Evolutionary conservation across 1,140 invertebrate species (phyloP), one percentile per base, ranked within the genome.

Genomic region (Drosophila jambulina): DNA sequence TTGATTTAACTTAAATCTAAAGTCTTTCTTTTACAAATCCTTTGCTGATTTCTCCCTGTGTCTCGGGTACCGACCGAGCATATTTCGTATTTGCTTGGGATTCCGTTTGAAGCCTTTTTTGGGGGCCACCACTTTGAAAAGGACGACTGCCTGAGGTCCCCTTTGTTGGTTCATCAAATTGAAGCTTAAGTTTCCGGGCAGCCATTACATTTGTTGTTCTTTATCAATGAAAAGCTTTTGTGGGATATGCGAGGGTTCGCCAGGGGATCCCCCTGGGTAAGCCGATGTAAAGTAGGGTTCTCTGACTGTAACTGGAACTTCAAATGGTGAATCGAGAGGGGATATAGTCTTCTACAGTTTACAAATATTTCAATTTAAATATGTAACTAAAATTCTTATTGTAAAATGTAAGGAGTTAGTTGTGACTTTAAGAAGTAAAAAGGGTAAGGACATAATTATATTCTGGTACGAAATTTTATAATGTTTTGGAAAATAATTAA

Each of bases 81-180:
- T 69, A 56, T 71, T 48, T 69, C 56, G 53, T 70, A 68, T 86
- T 70, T 86, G 61, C 80, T 77, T 68, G 56, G 80, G 75, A 76
- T 57, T 61, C 34, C 25, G 62, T 36, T 45, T 34, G 84, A 53
- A 70, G 71, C 77, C 72, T 83, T 87, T 80, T 87, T 83, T 65
- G 46, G 12, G 15, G 64, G 45, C 59, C 27, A 27, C 71, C 77
- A 72, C 51, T 75, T 88, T 87, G 57, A 53, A 53, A 77, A 79
- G 69, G 64, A 54, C 71, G 58, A 49, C 68, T 60, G 63, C 48
- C 69, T 74, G 69, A 60, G 65, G 71, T 75, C 43, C 67, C 58
- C 48, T 69, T 68, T 86, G 84, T 87, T 68, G 71, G 80, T 83
- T 87, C 68, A 74, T 87, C 68, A 88, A 87, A 83, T 80, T 80